phyloP scores from a whole-genome alignment of 2,797 vertebrate genomes.

The Chelmon rostratus region DNA sequence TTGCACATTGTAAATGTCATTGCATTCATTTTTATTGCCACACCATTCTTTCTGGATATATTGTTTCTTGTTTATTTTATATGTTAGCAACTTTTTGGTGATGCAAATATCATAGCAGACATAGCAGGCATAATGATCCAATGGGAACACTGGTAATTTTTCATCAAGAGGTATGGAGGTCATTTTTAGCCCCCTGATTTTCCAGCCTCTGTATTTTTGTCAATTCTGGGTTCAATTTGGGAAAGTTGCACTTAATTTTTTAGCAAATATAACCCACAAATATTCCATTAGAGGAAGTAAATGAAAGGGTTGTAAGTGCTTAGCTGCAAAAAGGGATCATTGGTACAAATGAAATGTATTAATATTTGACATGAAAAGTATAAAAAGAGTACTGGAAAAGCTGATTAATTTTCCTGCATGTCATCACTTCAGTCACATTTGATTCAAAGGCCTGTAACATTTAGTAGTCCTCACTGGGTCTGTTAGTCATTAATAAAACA shows the following conservation, averaged over 20 bases:
- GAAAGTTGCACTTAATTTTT: conserved; percentile 63
- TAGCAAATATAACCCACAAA: conserved; percentile 64
- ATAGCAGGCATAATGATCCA: conserved; percentile 24
- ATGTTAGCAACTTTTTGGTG: conserved; percentile 54
- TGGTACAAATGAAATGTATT: conserved; percentile 17
- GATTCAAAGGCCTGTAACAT: conserved; percentile 12
- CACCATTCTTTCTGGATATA: too few species aligned
- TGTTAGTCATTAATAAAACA: conserved; percentile 43
- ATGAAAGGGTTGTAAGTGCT: conserved; percentile 36
- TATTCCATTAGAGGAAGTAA: conserved; percentile 57
- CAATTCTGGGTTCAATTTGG: conserved; percentile 61
- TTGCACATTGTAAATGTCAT: too few species aligned
- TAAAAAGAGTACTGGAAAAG: conserved; percentile 7
- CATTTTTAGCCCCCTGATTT: conserved; percentile 63
- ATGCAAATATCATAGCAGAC: conserved; percentile 49
- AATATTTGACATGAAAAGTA: conserved; percentile 26
- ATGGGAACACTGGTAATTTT: conserved; percentile 38
- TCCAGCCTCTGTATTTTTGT: conserved; percentile 51
- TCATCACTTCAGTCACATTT: conserved; percentile 21
- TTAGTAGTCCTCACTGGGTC: conserved; percentile 14
- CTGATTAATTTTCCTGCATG: not conserved
- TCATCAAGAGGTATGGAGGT: conserved; percentile 36
- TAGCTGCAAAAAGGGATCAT: conserved; percentile 15
- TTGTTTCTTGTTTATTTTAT: too few species aligned
- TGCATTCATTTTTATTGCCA: too few species aligned